These are phyloP conservation scores for Ctenomys sociabilis DNA, from an alignment of 2,113 vertebrate genomes.

Conservation along the genomic window DNA sequence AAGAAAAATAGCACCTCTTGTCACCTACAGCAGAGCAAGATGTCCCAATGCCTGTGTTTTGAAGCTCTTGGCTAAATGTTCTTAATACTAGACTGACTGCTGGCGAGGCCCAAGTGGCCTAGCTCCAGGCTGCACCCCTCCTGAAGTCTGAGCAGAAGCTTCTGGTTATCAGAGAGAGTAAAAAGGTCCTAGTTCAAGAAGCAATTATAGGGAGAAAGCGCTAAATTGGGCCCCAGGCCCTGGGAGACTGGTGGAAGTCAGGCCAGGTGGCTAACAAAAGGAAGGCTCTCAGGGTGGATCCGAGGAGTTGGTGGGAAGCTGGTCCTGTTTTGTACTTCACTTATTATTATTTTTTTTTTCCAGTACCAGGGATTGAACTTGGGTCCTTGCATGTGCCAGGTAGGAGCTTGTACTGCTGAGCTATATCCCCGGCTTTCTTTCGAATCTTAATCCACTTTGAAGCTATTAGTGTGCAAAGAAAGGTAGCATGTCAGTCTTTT, in stretches of 20 bases:
- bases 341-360: neutral
- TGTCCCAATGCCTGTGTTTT: neutral
- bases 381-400: no score
- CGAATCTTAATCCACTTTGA: constrained; percentile 60
- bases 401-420: no score
- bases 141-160: no score
- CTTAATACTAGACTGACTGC: neutral
- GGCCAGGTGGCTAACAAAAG: neutral
- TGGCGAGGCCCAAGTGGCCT: neutral
- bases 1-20: neutral
- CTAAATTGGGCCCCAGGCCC: neutral
- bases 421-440: neutral
- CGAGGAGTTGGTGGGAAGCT: neutral
- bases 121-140: neutral
- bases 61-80: neutral
- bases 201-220: fast-evolving
- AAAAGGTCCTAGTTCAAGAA: neutral
- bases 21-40: neutral
- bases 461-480: neutral
- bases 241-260: neutral
- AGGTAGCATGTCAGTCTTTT: neutral
- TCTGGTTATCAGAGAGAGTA: neutral
- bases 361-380: no score
- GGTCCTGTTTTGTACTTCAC: neutral
- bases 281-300: neutral